Evolutionary conservation across 1,140 invertebrate genomes (phyloP), one percentile per base, ranked within the genome.

Genomic region (Formica selysi): DNA sequence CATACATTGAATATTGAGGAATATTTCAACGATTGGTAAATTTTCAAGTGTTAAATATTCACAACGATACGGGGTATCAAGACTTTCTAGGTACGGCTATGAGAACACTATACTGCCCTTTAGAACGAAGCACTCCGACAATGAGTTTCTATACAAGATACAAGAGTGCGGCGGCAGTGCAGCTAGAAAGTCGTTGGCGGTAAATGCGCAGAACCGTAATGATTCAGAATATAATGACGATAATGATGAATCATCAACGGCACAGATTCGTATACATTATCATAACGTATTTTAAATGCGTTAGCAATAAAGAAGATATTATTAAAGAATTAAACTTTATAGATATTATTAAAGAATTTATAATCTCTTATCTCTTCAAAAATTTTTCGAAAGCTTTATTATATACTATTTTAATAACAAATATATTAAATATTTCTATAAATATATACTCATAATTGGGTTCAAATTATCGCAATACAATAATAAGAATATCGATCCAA

Each of bases 101-200:
- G 86, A 65, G 70, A 86, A 90, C 62, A 6, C 48, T 51, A 51
- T 78, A 51, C 57, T 61, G 51, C 41, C 70, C 62, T 57, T 68
- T 59, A n/a, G 36, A 68, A 62, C 48, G 61, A 64, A 64, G 51
- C 62, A 64, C 79, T 51, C 26, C 36, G 67, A 41, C 68, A 36
- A 32, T 19, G 81, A 83, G 26, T 61, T 36, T 22, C 44, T 36
- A 32, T 32, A 61, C 73, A 54, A 61, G 29, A 71, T 80, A 87
- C 59, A 71, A 41, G 51, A 61, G 16, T 22, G 57, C 44, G 13
- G 8, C 29, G 22, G 79, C 59, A 67, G 65, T 73, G 86, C 88
- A 84, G 78, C 76, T 90, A 74, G 67, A 90, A 90, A 88, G 83
- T 76, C 87, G 89, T 80, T 68, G 86, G 61, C 78, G 41, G 70